These are phyloP conservation scores for Lordiphosa andalusiaca DNA, from an alignment of 2,888 invertebrate species.

Conservation along the genomic window DNA sequence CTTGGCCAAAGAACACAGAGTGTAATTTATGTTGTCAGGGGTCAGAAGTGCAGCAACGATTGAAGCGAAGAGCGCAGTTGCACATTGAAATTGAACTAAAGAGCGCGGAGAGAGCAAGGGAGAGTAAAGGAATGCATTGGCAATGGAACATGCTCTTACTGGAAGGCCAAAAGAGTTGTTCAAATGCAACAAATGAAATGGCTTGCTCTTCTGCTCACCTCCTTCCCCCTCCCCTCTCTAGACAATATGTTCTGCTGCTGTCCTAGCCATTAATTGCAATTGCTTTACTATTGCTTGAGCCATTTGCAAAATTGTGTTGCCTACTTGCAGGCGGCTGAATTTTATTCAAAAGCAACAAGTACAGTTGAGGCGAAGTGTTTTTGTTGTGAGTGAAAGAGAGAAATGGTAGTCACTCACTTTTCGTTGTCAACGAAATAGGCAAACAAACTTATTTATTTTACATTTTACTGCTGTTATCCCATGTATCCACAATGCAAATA, in stretches of 20 bases:
- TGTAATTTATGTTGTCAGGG: slow-evolving; percentile 65
- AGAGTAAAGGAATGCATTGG: slow-evolving; percentile 38
- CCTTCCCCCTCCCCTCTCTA: too few species aligned
- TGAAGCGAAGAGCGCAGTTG: slow-evolving; percentile 14
- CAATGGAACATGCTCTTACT: slow-evolving; percentile 57
- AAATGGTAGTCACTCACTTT: too few species aligned
- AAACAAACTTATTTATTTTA: too few species aligned
- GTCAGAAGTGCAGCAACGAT: slow-evolving; percentile 47
- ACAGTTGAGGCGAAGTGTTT: slow-evolving; percentile 18
- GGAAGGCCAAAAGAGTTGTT: slow-evolving; percentile 48
- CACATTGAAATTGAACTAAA: slow-evolving; percentile 16
- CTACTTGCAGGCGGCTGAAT: slow-evolving; percentile 29
- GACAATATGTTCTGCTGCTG: slow-evolving; percentile 2
- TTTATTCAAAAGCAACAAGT: slow-evolving; percentile 45
- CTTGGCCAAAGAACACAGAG: slow-evolving; percentile 32
- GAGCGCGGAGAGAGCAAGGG: background rate
- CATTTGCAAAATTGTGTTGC: slow-evolving; percentile 38
- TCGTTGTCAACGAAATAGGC: too few species aligned
- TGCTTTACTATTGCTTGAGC: slow-evolving; percentile 15
- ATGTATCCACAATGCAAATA: too few species aligned
- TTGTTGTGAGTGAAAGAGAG: too few species aligned
- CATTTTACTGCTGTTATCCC: too few species aligned
- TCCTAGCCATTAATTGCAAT: slow-evolving; percentile 34
- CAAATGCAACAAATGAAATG: slow-evolving; percentile 40
- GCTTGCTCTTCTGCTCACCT: background rate